Conservation (phyloP, 1,140 invertebrate genomes). For the Drosophila obscura region DNA sequence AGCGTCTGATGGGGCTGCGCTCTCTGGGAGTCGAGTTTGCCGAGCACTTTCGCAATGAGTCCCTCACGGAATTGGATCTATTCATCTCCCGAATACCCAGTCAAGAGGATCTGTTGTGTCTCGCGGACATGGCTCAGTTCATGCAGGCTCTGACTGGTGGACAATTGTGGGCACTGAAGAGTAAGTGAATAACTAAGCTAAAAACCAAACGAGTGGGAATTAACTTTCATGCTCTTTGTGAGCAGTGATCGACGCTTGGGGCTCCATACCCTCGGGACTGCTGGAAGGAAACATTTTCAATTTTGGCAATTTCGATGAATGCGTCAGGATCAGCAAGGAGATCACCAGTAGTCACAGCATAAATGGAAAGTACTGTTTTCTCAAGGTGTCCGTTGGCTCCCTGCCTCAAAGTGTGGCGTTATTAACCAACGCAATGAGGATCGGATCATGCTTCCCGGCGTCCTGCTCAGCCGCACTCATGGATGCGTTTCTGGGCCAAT, state of each 20-base stretch:
- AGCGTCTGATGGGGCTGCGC: background rate
- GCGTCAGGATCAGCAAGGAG: conserved; percentile 23
- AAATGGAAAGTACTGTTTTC: conserved; percentile 49
- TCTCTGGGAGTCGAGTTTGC: conserved; percentile 7
- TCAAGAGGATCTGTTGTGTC: conserved; percentile 5
- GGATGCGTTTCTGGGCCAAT: background rate
- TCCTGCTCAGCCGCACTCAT: conserved; percentile 18
- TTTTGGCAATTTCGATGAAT: conserved; percentile 62
- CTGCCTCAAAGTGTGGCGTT: conserved; percentile 1
- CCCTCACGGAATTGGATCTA: conserved; percentile 4
- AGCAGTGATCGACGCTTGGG: conserved; percentile 64
- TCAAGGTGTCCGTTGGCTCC: conserved; percentile 5
- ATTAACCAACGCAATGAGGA: conserved; percentile 8
- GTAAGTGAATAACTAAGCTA: conserved; percentile 1
- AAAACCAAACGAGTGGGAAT: too few species aligned
- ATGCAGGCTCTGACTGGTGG: background rate
- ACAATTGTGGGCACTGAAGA: conserved; percentile 21
- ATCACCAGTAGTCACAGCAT: conserved; percentile 24
- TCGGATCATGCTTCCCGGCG: conserved; percentile 28
- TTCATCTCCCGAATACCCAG: background rate
- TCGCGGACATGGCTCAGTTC: conserved; percentile 11
- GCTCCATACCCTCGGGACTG: conserved; percentile 27
- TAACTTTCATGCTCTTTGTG: background rate
- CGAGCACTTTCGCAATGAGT: background rate
- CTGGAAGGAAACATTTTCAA: conserved; percentile 27